phyloP scores from a whole-genome alignment of 2,888 invertebrate genomes.

The Cenopis cana region DNA sequence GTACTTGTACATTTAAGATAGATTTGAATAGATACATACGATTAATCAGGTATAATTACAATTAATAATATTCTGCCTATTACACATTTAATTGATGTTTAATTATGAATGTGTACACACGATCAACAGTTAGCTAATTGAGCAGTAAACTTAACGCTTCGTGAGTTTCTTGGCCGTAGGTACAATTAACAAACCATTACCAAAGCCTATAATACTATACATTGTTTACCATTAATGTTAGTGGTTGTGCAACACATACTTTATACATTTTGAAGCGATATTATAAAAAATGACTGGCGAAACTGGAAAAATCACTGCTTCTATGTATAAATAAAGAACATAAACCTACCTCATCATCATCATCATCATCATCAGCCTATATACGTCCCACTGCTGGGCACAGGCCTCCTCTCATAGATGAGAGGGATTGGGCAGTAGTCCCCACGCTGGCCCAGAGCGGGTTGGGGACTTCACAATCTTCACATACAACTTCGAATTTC shows the following conservation, averaged over 20 bases:
- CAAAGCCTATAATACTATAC: neutral
- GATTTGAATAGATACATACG: no score
- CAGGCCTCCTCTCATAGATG: no score
- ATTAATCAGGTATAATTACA: neutral
- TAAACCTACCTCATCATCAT: no score
- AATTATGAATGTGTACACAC: slow-evolving; percentile 7
- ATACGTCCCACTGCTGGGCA: no score
- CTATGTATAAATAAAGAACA: no score
- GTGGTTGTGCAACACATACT: neutral
- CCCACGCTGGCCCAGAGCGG: no score
- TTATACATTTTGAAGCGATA: neutral
- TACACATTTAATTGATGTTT: neutral
- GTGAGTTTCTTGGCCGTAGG: neutral
- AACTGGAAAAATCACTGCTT: no score
- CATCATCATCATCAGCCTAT: no score
- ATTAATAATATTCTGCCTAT: neutral
- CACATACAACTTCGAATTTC: no score
- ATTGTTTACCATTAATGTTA: neutral
- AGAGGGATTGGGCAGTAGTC: no score
- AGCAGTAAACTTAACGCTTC: neutral
- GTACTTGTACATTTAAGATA: no score
- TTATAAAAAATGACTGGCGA: neutral
- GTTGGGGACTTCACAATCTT: no score
- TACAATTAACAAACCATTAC: neutral
- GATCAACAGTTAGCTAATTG: neutral